Conservation (phyloP, 2,113 vertebrate genomes). For the Eonycteris spelaea region DNA sequence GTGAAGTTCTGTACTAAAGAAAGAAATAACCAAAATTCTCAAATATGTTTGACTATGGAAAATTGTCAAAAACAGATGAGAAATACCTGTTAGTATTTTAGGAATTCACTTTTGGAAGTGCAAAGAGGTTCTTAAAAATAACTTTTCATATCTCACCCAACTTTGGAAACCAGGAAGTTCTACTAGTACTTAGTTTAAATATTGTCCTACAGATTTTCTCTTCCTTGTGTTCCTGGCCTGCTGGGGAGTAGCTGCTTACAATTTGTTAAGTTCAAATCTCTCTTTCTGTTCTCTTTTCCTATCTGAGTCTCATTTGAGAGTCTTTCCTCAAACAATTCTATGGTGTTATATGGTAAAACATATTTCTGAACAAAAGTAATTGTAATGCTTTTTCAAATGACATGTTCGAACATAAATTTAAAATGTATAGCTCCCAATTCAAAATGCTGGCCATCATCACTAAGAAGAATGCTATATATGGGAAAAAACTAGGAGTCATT, state of each 20-base stretch:
- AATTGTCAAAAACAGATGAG: neutral
- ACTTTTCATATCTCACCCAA: neutral
- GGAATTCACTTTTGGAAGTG: neutral
- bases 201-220: neutral
- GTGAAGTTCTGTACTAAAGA: neutral
- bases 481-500: neutral
- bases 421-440: neutral
- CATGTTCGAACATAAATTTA: neutral
- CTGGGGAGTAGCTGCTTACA: neutral
- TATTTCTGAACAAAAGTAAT: neutral
- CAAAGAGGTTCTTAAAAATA: neutral
- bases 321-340: neutral
- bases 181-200: neutral
- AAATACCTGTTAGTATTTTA: neutral
- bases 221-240: neutral
- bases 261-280: neutral
- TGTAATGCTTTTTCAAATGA: neutral
- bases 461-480: neutral
- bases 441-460: neutral
- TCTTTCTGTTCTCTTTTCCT: neutral
- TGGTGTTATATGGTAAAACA: neutral
- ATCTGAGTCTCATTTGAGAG: neutral
- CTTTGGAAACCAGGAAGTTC: neutral
- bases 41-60: neutral
- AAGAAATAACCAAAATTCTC: neutral